phyloP scores from a whole-genome alignment of 2,113 vertebrate genomes.

The Diadophis punctatus region DNA sequence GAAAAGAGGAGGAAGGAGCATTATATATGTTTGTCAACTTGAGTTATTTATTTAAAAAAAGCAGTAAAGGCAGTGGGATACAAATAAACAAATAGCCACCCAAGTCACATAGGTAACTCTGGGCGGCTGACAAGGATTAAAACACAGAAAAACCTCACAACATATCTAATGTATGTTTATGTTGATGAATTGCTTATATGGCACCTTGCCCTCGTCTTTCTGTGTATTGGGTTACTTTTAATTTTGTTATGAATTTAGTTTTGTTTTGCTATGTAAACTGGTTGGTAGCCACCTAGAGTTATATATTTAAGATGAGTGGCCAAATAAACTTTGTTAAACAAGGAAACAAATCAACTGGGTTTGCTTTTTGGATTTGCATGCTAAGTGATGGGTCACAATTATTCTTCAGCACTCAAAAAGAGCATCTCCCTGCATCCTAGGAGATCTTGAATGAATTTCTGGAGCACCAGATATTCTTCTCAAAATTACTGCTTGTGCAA shows the following conservation, averaged over 20 bases:
- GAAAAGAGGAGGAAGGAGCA: neutral
- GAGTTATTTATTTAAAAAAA: neutral
- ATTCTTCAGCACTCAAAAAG: neutral
- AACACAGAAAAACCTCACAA: neutral
- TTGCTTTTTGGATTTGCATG: neutral
- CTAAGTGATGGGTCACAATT: neutral
- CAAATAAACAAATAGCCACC: neutral
- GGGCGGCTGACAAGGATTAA: neutral
- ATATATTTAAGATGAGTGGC: neutral
- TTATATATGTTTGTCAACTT: neutral
- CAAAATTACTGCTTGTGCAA: neutral
- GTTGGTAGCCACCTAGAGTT: neutral
- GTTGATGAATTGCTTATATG: neutral
- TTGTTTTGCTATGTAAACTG: neutral
- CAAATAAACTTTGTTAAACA: neutral
- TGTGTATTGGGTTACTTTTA: neutral
- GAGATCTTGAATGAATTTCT: neutral
- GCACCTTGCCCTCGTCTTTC: neutral
- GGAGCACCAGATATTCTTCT: neutral
- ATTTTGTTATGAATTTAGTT: neutral
- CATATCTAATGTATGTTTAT: neutral
- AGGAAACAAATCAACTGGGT: neutral
- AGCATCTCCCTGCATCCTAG: neutral
- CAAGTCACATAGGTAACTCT: neutral
- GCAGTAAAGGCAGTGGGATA: neutral